Percentiles rank a stretch among this genome's conserved stretches.
Evolutionary conservation across 2,888 invertebrate species (phyloP).

Genomic region (Lobophora halterata): DNA sequence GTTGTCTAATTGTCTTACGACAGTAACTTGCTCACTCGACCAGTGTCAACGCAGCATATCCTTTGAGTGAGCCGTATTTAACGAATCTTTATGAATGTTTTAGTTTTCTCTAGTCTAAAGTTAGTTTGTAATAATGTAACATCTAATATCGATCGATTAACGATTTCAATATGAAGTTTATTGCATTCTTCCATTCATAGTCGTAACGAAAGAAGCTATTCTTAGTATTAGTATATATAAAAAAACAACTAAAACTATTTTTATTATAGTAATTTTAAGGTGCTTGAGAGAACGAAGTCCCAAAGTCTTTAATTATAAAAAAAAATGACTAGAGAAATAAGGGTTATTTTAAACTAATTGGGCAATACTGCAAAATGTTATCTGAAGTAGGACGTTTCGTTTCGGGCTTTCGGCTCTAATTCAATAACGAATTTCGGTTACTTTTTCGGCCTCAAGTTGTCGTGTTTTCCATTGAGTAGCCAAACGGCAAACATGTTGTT

Average conservation of each 20-base stretch:
- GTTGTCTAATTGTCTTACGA: no score
- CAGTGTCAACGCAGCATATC: conserved; percentile 25
- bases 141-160: conserved; percentile 38
- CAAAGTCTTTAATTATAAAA: conserved; percentile 35
- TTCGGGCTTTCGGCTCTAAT: no score
- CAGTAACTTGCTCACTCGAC: conserved; percentile 23
- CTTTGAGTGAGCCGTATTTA: conserved; percentile 53
- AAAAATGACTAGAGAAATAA: conserved; percentile 51
- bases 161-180: conserved; percentile 50
- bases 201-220: conserved; percentile 65
- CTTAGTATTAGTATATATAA: conserved; percentile 48
- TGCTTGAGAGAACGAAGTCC: conserved; percentile 62
- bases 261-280: conserved; percentile 55
- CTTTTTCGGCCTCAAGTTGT: no score
- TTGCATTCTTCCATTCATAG: conserved; percentile 66
- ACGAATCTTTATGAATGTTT: conserved; percentile 62
- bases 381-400: no score
- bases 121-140: conserved; percentile 54
- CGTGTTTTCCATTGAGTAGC: no score
- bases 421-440: no score
- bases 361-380: no score
- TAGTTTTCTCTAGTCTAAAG: conserved; percentile 76
- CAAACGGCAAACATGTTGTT: no score
- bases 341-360: conserved; percentile 55
- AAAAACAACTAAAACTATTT: conserved; percentile 39